A percentile compares a stretch with the other conserved stretches of the same genome.
phyloP scores from a whole-genome alignment of 2,113 vertebrate genomes.

The Bos indicus region DNA sequence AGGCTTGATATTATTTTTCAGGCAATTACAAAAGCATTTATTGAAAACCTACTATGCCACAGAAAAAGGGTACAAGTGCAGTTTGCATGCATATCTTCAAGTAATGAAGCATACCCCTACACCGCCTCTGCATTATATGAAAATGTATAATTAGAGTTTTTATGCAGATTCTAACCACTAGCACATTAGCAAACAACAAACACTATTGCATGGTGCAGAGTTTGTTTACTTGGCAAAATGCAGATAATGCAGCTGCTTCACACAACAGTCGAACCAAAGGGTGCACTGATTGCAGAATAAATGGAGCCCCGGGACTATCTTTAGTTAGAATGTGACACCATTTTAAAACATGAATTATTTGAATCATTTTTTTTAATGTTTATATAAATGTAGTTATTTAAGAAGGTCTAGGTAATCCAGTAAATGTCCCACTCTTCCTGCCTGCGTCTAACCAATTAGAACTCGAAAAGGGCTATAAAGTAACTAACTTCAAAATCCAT shows the following conservation, averaged over 20 bases:
- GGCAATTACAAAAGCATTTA: background rate
- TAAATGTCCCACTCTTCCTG: background rate
- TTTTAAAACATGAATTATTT: slow-evolving; percentile 46
- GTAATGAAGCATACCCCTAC: slow-evolving; percentile 20
- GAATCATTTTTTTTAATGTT: slow-evolving; percentile 47
- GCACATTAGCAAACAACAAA: slow-evolving; percentile 70
- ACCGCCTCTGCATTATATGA: slow-evolving; percentile 48
- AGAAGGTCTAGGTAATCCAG: background rate
- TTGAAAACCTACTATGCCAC: background rate
- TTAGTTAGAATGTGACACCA: slow-evolving; percentile 42
- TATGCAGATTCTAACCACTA: slow-evolving; percentile 54
- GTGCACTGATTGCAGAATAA: background rate
- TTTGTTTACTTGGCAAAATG: slow-evolving; percentile 60
- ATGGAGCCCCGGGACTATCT: background rate
- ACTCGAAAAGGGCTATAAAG: background rate
- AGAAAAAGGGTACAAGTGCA: background rate
- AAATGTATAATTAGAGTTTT: slow-evolving; percentile 64
- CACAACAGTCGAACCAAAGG: slow-evolving; percentile 9
- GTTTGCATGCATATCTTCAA: slow-evolving; percentile 10
- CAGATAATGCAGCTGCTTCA: slow-evolving; percentile 48
- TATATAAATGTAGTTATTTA: background rate
- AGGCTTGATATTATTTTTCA: background rate
- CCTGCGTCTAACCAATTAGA: background rate
- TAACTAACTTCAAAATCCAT: slow-evolving; percentile 26
- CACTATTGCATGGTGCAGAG: background rate